Conservation (phyloP, 92 coral and sea anemone species). For the Nematostella vectensis region DNA sequence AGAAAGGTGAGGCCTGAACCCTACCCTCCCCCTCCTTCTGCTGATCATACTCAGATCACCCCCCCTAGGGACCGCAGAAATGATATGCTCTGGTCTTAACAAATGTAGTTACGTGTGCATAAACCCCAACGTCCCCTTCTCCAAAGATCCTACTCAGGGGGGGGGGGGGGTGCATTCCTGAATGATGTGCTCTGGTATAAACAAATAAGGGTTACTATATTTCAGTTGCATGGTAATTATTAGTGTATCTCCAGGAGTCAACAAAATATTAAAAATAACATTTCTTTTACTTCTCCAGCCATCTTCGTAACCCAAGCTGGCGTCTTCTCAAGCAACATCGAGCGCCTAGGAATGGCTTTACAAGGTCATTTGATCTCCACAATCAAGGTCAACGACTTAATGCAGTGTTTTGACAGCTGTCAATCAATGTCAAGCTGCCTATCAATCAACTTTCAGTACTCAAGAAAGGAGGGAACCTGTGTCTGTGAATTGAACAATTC, state of each 20-base stretch:
- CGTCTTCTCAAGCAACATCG: conserved; percentile 23
- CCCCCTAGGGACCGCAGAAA: too few relatives aligned
- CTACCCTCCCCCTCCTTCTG: neutral
- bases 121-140: neutral
- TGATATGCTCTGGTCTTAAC: too few relatives aligned
- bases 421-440: conserved; percentile 22
- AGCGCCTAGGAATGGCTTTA: conserved; percentile 20
- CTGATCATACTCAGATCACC: neutral
- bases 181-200: neutral
- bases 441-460: conserved; percentile 35
- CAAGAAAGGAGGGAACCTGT: conserved; percentile 1
- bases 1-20: conserved; percentile 30
- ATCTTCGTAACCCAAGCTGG: conserved; percentile 6
- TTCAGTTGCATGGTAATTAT: neutral
- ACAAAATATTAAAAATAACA: neutral
- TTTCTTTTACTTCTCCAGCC: conserved; percentile 5
- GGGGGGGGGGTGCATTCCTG: neutral
- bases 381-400: conserved; percentile 11
- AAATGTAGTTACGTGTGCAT: too few relatives aligned
- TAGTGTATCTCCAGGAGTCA: neutral
- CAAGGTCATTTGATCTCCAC: conserved; percentile 20
- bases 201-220: neutral
- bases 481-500: conserved; percentile 41
- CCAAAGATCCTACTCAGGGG: neutral
- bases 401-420: conserved; percentile 27